Conservation (phyloP, 30 jellyfish, hydroid and myxozoan species). For the Catostylus mosaicus region DNA sequence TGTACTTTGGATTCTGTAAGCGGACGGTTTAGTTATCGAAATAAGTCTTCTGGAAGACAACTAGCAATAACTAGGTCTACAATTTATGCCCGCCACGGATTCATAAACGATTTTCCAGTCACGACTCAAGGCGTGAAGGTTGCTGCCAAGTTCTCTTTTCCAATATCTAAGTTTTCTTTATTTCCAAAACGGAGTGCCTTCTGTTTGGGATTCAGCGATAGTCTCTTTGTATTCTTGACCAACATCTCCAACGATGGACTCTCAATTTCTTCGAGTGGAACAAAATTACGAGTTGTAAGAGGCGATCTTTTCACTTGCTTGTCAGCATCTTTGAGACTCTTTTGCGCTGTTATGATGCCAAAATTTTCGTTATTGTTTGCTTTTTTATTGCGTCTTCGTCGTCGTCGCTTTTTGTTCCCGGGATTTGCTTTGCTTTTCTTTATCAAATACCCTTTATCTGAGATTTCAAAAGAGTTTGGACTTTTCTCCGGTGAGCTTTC, state of each 20-base stretch:
- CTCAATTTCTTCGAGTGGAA: slow-evolving; percentile 29
- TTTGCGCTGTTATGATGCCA: neutral
- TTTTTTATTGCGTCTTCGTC: slow-evolving; percentile 50
- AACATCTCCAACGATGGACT: slow-evolving; percentile 40
- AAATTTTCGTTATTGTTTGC: slow-evolving; percentile 13
- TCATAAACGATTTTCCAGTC: too few relatives aligned
- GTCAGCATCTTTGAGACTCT: neutral
- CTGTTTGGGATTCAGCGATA: slow-evolving; percentile 25
- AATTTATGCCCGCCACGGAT: too few relatives aligned
- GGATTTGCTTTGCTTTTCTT: slow-evolving; percentile 18
- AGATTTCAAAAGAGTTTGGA: neutral
- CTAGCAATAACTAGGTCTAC: too few relatives aligned
- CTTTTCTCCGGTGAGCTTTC: slow-evolving; percentile 66
- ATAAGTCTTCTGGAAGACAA: too few relatives aligned
- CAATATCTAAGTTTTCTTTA: slow-evolving; percentile 14
- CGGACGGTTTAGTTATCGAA: too few relatives aligned
- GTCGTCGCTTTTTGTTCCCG: slow-evolving; percentile 23
- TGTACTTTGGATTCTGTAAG: neutral
- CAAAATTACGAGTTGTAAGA: slow-evolving; percentile 40
- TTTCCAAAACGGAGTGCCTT: slow-evolving; percentile 10
- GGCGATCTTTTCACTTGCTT: slow-evolving; percentile 33
- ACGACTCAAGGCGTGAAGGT: slow-evolving; percentile 51
- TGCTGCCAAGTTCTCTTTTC: slow-evolving; percentile 63
- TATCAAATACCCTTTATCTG: slow-evolving; percentile 65
- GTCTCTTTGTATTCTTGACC: slow-evolving; percentile 33